These are phyloP conservation scores for Leucoma salicis DNA, from an alignment of 2,888 invertebrate species.

Conservation along the genomic window DNA sequence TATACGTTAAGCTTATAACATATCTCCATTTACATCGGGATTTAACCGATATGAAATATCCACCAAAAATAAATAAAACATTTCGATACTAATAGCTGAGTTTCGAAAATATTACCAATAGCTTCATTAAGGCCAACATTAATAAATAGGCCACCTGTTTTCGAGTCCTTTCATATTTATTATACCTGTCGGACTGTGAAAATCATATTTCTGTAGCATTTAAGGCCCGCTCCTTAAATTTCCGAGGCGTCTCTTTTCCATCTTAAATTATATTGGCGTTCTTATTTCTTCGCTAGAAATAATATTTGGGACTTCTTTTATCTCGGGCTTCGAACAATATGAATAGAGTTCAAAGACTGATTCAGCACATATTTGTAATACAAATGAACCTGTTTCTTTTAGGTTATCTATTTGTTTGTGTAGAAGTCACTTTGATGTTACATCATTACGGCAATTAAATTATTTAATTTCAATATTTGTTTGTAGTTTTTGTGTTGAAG, in stretches of 20 bases:
- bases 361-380: conserved; percentile 1
- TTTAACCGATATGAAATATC: too few species aligned
- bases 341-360: conserved; percentile 5
- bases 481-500: too few species aligned
- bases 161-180: conserved; percentile 35
- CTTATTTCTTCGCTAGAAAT: conserved; percentile 31
- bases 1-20: too few species aligned
- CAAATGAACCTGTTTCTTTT: not conserved
- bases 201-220: conserved; percentile 32
- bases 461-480: too few species aligned
- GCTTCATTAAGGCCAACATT: conserved; percentile 31
- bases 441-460: too few species aligned
- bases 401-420: not conserved
- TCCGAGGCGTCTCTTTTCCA: conserved; percentile 18
- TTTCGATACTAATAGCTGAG: conserved; percentile 2
- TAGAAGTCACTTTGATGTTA: not conserved
- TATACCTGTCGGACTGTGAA: conserved; percentile 38
- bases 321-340: conserved; percentile 14
- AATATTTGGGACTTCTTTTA: conserved; percentile 26
- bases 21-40: too few species aligned
- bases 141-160: conserved; percentile 35
- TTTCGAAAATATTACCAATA: conserved; percentile 27
- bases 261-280: conserved; percentile 27
- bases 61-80: conserved; percentile 2
- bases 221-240: conserved; percentile 19